Percentiles rank a stretch among this genome's conserved stretches.
These are phyloP conservation scores for Microtus richardsoni DNA, from an alignment of 2,113 vertebrate species.

Conservation along the genomic window DNA sequence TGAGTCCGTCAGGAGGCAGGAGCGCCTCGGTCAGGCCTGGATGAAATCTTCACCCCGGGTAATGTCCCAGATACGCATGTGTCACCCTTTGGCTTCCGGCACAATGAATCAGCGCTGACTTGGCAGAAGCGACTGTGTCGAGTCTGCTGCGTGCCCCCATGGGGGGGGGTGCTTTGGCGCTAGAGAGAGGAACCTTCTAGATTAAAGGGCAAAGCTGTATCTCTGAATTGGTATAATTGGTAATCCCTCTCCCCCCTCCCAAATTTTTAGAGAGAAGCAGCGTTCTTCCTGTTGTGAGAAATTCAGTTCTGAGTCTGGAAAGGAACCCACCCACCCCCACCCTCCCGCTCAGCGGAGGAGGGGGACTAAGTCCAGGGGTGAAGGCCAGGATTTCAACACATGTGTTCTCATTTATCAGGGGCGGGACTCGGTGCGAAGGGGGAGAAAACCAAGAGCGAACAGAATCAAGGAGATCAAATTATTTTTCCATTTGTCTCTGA, in stretches of 20 bases:
- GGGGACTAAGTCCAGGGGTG: constrained; percentile 56
- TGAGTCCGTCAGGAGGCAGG: background rate
- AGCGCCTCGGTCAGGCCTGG: background rate
- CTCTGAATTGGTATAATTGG: constrained; percentile 69
- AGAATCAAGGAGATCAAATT: constrained; percentile 77
- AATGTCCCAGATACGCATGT: constrained; percentile 10
- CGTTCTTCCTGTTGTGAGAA: constrained; percentile 53
- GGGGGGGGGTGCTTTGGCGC: background rate
- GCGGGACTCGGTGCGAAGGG: constrained; percentile 75
- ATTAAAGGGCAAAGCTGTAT: background rate
- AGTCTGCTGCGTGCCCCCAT: background rate
- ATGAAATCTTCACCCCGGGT: background rate
- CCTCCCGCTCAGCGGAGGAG: background rate
- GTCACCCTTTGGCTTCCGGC: constrained; percentile 53
- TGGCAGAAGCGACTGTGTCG: background rate
- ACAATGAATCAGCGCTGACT: constrained; percentile 8
- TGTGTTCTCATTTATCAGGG: constrained; percentile 85
- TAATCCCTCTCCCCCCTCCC: background rate
- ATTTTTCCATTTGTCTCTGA: constrained; percentile 79
- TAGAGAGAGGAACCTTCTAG: constrained; percentile 21
- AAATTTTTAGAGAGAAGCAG: constrained; percentile 40
- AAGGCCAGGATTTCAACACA: constrained; percentile 81
- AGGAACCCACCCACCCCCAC: constrained; percentile 44
- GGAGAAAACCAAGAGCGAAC: constrained; percentile 81
- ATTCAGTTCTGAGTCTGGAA: constrained; percentile 80